phyloP scores from a whole-genome alignment of 2,113 vertebrate species.

The Anarhynchus alexandrinus region DNA sequence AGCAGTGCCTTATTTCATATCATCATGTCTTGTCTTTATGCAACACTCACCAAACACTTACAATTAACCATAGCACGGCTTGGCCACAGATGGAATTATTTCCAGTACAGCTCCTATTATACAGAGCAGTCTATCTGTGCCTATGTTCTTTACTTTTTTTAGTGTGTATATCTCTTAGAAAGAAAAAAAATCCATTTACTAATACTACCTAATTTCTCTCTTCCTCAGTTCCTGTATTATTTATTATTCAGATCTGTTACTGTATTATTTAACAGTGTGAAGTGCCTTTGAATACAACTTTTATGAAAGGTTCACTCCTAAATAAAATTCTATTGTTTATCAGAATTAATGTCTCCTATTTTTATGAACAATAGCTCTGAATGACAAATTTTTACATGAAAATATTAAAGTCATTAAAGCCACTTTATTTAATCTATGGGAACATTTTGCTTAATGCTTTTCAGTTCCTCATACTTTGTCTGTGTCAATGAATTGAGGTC shows the following conservation, averaged over 20 bases:
- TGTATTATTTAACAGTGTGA: background rate
- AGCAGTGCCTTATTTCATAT: background rate
- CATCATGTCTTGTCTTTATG: background rate
- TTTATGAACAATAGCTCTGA: background rate
- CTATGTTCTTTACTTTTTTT: background rate
- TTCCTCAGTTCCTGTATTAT: background rate
- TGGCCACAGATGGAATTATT: background rate
- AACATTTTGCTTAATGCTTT: background rate
- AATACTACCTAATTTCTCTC: background rate
- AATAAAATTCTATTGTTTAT: background rate
- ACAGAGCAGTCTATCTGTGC: background rate
- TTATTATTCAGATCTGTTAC: background rate
- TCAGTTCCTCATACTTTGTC: background rate
- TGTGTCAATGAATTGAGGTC: background rate
- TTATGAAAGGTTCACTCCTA: background rate
- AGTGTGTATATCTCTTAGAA: background rate
- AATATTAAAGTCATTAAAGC: background rate
- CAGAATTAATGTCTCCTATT: background rate
- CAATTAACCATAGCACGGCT: background rate
- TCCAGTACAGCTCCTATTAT: background rate
- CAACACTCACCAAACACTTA: background rate
- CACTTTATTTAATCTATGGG: background rate
- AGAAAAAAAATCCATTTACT: background rate
- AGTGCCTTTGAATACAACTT: background rate
- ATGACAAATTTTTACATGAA: background rate